A percentile compares a stretch with the other conserved stretches of the same genome.
phyloP scores from a whole-genome alignment of 53 echinoderm and acorn worm species.

The Actinopyga echinites region DNA sequence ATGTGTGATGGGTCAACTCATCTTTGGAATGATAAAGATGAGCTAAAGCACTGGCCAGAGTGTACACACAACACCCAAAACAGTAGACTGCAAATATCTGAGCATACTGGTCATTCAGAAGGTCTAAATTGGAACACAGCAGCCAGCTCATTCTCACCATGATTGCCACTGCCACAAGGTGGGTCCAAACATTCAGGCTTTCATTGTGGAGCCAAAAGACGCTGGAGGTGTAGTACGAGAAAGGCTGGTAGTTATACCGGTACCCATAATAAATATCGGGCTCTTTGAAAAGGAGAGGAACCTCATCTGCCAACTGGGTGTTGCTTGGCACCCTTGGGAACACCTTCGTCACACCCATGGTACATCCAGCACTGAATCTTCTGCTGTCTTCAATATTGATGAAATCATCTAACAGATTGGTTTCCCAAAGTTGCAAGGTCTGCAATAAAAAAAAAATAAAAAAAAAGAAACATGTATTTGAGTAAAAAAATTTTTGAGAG shows the following conservation, averaged over 20 bases:
- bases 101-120: constrained; percentile 68
- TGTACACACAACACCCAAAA: constrained; percentile 61
- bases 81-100: constrained; percentile 76
- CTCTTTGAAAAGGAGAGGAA: constrained; percentile 72
- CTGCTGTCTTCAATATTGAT: too few relatives aligned
- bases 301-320: constrained; percentile 54
- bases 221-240: constrained; percentile 84
- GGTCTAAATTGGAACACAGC: constrained; percentile 66
- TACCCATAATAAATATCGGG: constrained; percentile 82
- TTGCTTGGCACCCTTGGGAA: constrained; percentile 35
- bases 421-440: too few relatives aligned
- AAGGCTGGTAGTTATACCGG: constrained; percentile 78
- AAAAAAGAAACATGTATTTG: too few relatives aligned
- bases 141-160: constrained; percentile 55
- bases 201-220: constrained; percentile 91
- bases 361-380: background rate
- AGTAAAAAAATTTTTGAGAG: too few relatives aligned
- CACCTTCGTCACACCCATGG: constrained; percentile 13
- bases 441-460: too few relatives aligned
- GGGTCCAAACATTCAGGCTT: constrained; percentile 92
- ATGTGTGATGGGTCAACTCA: constrained; percentile 84
- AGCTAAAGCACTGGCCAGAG: constrained; percentile 75
- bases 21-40: constrained; percentile 89
- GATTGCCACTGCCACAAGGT: constrained; percentile 67
- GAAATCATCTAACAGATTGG: too few relatives aligned